These are phyloP conservation scores for Peucedramus taeniatus DNA, from an alignment of 2,113 vertebrate species.

Conservation along the genomic window DNA sequence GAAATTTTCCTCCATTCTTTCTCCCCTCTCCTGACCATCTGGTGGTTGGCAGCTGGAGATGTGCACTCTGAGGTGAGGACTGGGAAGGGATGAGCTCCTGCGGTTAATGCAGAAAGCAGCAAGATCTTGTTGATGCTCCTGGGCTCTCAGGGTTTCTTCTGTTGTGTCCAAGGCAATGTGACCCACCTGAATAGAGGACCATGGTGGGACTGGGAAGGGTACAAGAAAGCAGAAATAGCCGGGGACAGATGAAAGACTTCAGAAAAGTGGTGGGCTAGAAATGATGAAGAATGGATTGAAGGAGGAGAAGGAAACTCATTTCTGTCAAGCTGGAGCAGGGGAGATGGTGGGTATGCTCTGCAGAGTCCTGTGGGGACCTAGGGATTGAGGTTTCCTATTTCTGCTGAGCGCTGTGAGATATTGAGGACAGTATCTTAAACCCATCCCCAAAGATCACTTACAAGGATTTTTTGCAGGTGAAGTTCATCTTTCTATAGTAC, in stretches of 20 bases:
- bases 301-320: not conserved
- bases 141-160: not conserved
- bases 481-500: not conserved
- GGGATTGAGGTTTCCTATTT: not conserved
- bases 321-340: not conserved
- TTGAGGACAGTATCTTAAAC: not conserved
- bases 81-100: not conserved
- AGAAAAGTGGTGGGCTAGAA: not conserved
- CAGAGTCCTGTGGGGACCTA: not conserved
- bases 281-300: not conserved
- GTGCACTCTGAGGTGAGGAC: not conserved
- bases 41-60: not conserved
- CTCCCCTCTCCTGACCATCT: not conserved
- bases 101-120: not conserved
- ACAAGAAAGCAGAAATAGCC: not conserved
- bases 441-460: not conserved
- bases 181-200: not conserved
- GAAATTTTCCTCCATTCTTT: not conserved
- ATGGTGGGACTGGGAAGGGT: not conserved
- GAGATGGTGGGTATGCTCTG: not conserved
- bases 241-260: not conserved
- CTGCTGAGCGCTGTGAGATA: rapidly evolving
- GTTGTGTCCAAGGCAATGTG: not conserved
- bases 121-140: not conserved
- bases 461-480: not conserved